Percentiles rank a stretch among this genome's conserved stretches.
These are phyloP conservation scores for Bradypodion ventrale DNA, from an alignment of 2,797 vertebrate genomes.

Conservation along the genomic window DNA sequence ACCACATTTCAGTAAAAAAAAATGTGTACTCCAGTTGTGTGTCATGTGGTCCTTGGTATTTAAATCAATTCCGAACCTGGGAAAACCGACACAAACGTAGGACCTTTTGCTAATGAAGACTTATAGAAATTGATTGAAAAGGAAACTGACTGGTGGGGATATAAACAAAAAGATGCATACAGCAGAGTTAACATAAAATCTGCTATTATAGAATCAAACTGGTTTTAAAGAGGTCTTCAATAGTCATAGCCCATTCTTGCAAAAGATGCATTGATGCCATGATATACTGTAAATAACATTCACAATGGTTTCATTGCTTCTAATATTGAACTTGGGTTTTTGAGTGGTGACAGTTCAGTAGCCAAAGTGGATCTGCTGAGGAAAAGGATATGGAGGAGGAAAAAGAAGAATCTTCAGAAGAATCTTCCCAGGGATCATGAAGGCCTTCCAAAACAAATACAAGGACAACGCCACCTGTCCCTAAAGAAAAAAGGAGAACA, in stretches of 20 bases:
- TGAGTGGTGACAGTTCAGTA: neutral
- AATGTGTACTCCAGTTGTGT: too few species aligned
- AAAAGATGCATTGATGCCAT: neutral
- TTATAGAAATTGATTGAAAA: neutral
- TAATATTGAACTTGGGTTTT: neutral
- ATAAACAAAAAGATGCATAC: neutral
- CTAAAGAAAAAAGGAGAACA: neutral
- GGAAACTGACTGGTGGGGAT: neutral
- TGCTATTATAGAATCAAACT: neutral
- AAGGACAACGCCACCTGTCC: neutral
- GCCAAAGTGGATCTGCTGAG: neutral
- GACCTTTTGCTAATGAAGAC: too few species aligned
- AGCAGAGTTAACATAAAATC: neutral
- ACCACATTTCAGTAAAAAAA: too few species aligned
- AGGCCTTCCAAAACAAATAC: neutral
- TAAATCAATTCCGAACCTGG: too few species aligned
- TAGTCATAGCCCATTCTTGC: neutral
- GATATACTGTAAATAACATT: neutral
- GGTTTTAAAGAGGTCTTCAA: slow-evolving; percentile 2
- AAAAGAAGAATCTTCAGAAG: neutral
- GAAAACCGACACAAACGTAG: too few species aligned
- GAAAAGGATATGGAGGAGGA: neutral
- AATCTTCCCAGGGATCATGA: neutral
- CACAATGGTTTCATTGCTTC: neutral
- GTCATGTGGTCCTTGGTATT: too few species aligned